Evolutionary conservation across 2,797 vertebrate genomes (phyloP).

Genomic region (Uromys caudimaculatus): DNA sequence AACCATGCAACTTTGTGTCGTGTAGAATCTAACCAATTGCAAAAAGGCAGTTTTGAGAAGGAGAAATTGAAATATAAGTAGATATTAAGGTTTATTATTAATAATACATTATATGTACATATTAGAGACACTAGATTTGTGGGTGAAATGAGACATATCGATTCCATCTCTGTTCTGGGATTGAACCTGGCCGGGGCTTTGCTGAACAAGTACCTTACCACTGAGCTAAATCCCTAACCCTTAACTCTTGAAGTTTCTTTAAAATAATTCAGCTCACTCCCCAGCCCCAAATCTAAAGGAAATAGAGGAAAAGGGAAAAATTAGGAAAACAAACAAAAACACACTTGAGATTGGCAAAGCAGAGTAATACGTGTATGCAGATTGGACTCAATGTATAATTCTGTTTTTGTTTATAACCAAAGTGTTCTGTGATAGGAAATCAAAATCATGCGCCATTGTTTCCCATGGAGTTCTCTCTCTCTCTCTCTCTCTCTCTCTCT

Average conservation of each 20-base stretch:
- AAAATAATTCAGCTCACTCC: neutral
- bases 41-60: conserved; percentile 42
- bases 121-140: neutral
- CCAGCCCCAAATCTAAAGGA: neutral
- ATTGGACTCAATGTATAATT: neutral
- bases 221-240: neutral
- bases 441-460: neutral
- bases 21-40: neutral
- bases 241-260: neutral
- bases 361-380: neutral
- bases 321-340: neutral
- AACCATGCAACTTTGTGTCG: neutral
- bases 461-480: neutral
- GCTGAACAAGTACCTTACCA: neutral
- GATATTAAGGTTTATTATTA: neutral
- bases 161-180: neutral
- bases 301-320: neutral
- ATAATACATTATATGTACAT: neutral
- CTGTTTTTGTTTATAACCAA: neutral
- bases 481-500: neutral
- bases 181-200: neutral
- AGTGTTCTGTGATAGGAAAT: neutral
- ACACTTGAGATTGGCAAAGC: neutral
- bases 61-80: conserved; percentile 16
- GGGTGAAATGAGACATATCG: neutral